A percentile compares a stretch with the other conserved stretches of the same genome.
Evolutionary conservation across 2,888 invertebrate species (phyloP).

Genomic region (Diachrysia chrysitis): DNA sequence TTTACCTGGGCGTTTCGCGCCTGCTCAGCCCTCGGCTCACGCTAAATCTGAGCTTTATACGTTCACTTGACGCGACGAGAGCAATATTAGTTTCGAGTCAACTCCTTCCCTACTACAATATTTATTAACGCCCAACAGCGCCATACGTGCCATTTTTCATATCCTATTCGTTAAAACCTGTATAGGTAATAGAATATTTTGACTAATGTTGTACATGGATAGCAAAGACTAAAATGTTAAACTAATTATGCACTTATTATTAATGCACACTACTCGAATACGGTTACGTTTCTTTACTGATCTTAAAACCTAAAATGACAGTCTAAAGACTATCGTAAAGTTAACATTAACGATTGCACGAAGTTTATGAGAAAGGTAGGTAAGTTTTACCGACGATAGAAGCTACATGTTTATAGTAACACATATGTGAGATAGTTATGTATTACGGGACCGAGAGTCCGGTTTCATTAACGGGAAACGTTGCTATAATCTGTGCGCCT

Average conservation of each 20-base stretch:
- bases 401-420: slow-evolving; percentile 8
- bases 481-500: slow-evolving; percentile 78
- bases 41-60: slow-evolving; percentile 89
- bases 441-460: slow-evolving; percentile 67
- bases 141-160: slow-evolving; percentile 68
- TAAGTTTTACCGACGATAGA: slow-evolving; percentile 21
- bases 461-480: slow-evolving; percentile 82
- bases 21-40: slow-evolving; percentile 85
- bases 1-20: slow-evolving; percentile 88
- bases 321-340: background rate
- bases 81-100: slow-evolving; percentile 88
- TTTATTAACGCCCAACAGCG: slow-evolving; percentile 84
- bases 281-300: slow-evolving; percentile 3
- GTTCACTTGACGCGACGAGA: slow-evolving; percentile 89
- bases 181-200: slow-evolving; percentile 59
- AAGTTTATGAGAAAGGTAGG: slow-evolving; percentile 4
- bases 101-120: slow-evolving; percentile 86
- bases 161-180: slow-evolving; percentile 70
- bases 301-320: background rate
- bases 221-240: slow-evolving; percentile 13
- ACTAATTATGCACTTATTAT: slow-evolving; percentile 10
- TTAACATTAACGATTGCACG: background rate
- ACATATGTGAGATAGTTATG: slow-evolving; percentile 35
- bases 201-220: slow-evolving; percentile 20
- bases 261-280: slow-evolving; percentile 26